These are phyloP conservation scores for Pluvianellus socialis DNA, from an alignment of 2,113 vertebrate species.

Conservation along the genomic window DNA sequence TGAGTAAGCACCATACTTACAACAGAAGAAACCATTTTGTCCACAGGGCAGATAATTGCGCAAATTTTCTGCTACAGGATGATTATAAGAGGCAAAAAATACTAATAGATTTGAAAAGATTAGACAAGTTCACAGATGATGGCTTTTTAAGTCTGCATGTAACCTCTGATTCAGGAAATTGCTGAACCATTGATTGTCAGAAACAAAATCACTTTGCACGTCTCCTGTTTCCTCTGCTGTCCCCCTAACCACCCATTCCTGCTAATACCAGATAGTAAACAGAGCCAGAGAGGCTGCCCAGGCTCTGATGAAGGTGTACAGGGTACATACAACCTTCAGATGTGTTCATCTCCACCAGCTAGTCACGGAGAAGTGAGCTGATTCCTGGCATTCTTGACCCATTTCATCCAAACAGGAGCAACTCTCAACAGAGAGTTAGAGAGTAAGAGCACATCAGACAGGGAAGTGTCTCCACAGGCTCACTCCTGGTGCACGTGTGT, in stretches of 20 bases:
- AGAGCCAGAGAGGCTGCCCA: not conserved
- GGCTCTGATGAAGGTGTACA: not conserved
- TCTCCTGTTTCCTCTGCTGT: not conserved
- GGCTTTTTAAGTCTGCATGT: not conserved
- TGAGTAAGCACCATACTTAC: not conserved
- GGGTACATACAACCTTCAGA: not conserved
- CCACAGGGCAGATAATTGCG: not conserved
- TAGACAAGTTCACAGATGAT: not conserved
- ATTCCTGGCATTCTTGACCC: not conserved
- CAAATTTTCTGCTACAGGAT: not conserved
- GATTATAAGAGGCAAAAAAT: not conserved
- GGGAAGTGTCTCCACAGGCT: not conserved
- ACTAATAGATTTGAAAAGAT: not conserved
- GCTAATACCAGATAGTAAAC: not conserved
- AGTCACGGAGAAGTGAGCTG: not conserved
- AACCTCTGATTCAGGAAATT: conserved; percentile 25
- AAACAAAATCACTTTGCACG: not conserved
- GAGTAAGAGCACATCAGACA: not conserved
- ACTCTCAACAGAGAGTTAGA: not conserved
- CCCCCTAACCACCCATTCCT: not conserved
- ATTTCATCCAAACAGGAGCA: not conserved
- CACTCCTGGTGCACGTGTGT: rapidly evolving
- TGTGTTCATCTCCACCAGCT: not conserved
- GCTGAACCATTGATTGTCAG: not conserved
- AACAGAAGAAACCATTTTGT: not conserved